Base-by-base conservation (phyloP, 2,888 invertebrate genomes). In the Orthonevra nobilis region DNA sequence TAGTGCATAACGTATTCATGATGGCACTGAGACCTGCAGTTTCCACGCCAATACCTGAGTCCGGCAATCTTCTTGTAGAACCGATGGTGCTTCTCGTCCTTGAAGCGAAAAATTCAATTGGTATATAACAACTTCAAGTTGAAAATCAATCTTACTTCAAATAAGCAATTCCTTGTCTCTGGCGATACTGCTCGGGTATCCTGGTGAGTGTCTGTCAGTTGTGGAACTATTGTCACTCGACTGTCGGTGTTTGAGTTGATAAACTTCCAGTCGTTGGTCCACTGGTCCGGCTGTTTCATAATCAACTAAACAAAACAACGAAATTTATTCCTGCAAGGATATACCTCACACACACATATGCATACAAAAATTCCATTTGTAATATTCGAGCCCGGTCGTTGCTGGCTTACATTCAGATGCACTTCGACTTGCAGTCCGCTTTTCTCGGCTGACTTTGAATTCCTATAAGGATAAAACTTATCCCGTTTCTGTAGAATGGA, bases 11-110 rank as follows among this genome's bases (percentile, higher is more conserved):
- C 77, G 64, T 87, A 83, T 14, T 86, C 85, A 81, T 88, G 87
- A 30, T 87, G 87, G 60, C 88, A 89, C 54, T 85, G 84, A 10
- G 84, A 82, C 9, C 85, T 83, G 60, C 89, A 88, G 66, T 88
- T 88, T 5, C 83, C 82, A 2, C 84, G 83, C 83, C 86, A 85
- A 69, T 88, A 89, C 0, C 54, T 17, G 2, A 87, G 82, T 1
- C 85, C 87, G 0, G 86, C 85, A 12, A 88, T 81, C 17, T 85
- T 87, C 40, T 84, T 86, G 48, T 85, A 87, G 2, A 79, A 19
- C 0, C 68, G 81, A 68, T 83, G 79, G 0, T 82, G 1, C 2
- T 26, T n/a, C 28, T 87, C 87, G 30, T 87, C 85, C 84, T 84
- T n/a, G 4, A 48, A 3, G 15, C 4, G 0, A 0, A 1, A 3